These are phyloP conservation scores for Hedya salicella DNA, from an alignment of 2,888 invertebrate genomes.

Conservation along the genomic window DNA sequence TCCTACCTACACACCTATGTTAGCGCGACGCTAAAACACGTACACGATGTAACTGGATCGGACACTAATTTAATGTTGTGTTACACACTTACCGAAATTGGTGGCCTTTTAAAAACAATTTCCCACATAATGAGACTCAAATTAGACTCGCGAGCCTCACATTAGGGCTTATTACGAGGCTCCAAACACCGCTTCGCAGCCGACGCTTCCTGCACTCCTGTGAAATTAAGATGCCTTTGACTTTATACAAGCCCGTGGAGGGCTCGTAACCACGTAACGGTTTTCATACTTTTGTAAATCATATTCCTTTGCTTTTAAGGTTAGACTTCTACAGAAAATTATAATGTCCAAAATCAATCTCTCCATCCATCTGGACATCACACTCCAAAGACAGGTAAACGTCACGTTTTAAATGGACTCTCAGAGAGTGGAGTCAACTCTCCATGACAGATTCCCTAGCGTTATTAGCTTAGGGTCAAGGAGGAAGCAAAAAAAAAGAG, in stretches of 20 bases:
- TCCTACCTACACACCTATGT: background rate
- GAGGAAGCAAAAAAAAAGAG: too few species aligned
- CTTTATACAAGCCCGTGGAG: background rate
- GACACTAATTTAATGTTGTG: conserved; percentile 32
- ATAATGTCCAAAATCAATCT: too few species aligned
- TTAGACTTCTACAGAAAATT: too few species aligned
- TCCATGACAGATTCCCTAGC: too few species aligned
- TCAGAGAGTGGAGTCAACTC: too few species aligned
- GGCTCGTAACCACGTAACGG: conserved; percentile 24
- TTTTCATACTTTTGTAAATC: conserved; percentile 11
- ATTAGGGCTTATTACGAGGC: conserved; percentile 58
- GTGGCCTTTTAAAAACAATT: conserved; percentile 51
- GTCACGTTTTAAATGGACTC: too few species aligned
- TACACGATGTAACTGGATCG: conserved; percentile 20
- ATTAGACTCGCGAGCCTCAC: conserved; percentile 51
- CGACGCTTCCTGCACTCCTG: conserved; percentile 54
- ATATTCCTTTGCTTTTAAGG: conserved; percentile 10
- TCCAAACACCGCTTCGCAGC: conserved; percentile 52
- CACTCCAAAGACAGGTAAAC: too few species aligned
- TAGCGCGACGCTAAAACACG: conserved; percentile 16
- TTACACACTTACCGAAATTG: conserved; percentile 41
- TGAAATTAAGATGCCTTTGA: conserved; percentile 39
- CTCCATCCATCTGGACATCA: too few species aligned
- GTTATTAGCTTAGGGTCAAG: too few species aligned
- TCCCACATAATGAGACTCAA: conserved; percentile 54